A percentile compares a stretch with the other conserved stretches of the same genome.
Conservation (phyloP, 1,140 invertebrate species). For the Drosophila ambigua region DNA sequence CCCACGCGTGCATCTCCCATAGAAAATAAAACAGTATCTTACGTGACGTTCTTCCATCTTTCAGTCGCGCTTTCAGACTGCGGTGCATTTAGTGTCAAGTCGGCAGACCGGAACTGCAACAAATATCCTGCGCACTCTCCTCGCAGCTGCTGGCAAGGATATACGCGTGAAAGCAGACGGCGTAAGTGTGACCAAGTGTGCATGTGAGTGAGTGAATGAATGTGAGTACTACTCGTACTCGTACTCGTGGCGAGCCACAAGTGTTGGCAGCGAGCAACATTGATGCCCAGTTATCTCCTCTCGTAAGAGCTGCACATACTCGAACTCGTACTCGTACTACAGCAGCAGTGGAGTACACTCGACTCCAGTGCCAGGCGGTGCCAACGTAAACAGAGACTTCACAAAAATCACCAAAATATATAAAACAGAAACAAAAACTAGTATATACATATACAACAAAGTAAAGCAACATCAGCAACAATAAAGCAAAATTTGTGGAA, state of each 20-base stretch:
- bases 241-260: constrained; percentile 49
- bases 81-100: constrained; percentile 95
- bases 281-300: constrained; percentile 47
- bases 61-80: constrained; percentile 90
- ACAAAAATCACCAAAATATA: constrained; percentile 57
- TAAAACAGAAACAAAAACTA: constrained; percentile 17
- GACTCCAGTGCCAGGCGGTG: constrained; percentile 68
- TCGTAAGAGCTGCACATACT: neutral
- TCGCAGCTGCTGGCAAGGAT: constrained; percentile 94
- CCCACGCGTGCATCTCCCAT: neutral
- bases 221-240: neutral
- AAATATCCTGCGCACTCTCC: constrained; percentile 92
- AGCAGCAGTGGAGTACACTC: constrained; percentile 57
- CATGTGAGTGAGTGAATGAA: constrained; percentile 4
- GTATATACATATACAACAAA: too few species aligned
- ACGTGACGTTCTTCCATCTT: constrained; percentile 22
- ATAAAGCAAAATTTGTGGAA: constrained; percentile 65
- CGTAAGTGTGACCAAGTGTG: constrained; percentile 86
- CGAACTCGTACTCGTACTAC: neutral
- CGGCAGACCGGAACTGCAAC: constrained; percentile 95
- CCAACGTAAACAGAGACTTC: constrained; percentile 82
- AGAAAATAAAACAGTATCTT: constrained; percentile 2
- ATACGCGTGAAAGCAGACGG: constrained; percentile 93
- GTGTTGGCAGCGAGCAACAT: constrained; percentile 44
- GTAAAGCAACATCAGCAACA: constrained; percentile 22